Evolutionary conservation across 2,797 vertebrate species (phyloP), one percentile per base, ranked within the genome.

Genomic region (Glossophaga mutica): DNA sequence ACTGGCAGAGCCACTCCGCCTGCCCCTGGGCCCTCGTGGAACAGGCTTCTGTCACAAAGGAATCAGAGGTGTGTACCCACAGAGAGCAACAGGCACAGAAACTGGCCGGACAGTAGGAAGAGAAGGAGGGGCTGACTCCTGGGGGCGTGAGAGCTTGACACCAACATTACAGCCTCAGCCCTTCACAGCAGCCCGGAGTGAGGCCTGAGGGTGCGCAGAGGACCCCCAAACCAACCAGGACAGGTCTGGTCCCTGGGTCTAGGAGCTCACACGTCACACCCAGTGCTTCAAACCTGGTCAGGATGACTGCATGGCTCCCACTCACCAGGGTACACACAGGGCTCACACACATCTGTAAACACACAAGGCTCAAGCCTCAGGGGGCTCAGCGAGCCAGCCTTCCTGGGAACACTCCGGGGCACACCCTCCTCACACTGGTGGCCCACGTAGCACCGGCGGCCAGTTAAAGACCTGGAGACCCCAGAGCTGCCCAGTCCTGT

Each of bases 281-380:
- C 48, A 12, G 48, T 1, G 9, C 37, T 44, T 62, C 29, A 12
- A 11, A 42, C 12, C 74, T 39, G 5, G 34, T 39, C 34, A 21
- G 34, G 24, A 12, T 29, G 11, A 10, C 6, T 1, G 6, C n/a
- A 37, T 0, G 19, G 44, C n/a, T 48, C 42, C 32, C 55, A 3
- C 39, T 48, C n/a, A 39, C 55, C 24, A 15, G 3, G 7, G n/a
- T 3, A 3, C 84, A 24, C 22, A 39, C 2, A 6, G 22, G 4
- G 34, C n/a, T 68, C 62, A 21, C 0, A 1, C 22, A 37, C 42
- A 74, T 32, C 42, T 14, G 2, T 37, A 44, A 12, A 6, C 46
- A 26, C 22, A 50, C 5, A 6, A 22, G 8, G 44, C n/a, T 65
- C 55, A 21, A 0, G 0, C n/a, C 29, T 22, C 37, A 1, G 10